Conservation (phyloP, 2,888 invertebrate species). For the Phymatocera aterrima region DNA sequence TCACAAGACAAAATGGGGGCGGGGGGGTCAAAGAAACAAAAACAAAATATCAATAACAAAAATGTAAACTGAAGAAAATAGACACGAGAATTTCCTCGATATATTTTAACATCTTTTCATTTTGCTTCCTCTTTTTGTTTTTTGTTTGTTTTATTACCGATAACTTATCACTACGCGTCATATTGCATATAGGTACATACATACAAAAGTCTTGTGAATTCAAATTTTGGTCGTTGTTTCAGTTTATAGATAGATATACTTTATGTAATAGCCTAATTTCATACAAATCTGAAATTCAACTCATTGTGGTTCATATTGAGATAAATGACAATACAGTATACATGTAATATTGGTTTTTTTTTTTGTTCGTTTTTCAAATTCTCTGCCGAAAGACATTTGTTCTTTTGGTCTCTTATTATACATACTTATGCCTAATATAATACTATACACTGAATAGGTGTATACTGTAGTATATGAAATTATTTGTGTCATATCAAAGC, state of each 20-base stretch:
- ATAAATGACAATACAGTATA: conserved; percentile 25
- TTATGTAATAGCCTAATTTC: conserved; percentile 45
- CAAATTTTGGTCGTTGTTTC: no score
- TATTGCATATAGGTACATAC: no score
- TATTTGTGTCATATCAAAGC: conserved; percentile 40
- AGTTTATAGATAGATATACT: conserved; percentile 20
- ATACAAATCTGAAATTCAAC: conserved; percentile 11
- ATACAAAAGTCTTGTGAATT: conserved; percentile 33
- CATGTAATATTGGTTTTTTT: conserved; percentile 21
- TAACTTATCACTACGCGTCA: no score
- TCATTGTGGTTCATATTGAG: neutral
- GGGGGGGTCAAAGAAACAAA: no score
- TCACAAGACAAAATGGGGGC: no score
- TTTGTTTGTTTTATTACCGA: no score
- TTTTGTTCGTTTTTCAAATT: neutral
- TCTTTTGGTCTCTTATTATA: neutral
- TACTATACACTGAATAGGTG: no score
- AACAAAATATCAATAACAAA: neutral
- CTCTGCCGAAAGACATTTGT: conserved; percentile 33
- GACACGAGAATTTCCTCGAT: conserved; percentile 6
- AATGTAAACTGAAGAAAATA: neutral
- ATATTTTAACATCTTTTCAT: no score
- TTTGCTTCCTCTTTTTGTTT: no score
- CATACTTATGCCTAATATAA: no score
- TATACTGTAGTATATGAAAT: conserved; percentile 20